A percentile compares a stretch with the other conserved stretches of the same genome.
phyloP scores from a whole-genome alignment of 2,888 invertebrate species.

The Drosophila prolongata region DNA sequence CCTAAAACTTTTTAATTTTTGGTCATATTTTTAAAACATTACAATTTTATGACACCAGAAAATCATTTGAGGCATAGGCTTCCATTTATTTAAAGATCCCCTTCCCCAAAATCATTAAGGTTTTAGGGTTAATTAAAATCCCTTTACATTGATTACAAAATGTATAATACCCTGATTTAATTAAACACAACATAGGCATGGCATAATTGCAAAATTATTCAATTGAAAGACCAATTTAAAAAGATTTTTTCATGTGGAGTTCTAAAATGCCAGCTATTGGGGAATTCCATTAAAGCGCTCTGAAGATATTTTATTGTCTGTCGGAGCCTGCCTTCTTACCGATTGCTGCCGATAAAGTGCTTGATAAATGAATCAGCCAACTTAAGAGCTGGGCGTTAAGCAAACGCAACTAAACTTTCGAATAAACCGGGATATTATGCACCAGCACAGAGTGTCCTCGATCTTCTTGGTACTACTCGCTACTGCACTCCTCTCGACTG shows the following conservation, averaged over 20 bases:
- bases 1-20: too few relatives aligned
- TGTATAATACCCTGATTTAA: too few relatives aligned
- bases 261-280: not conserved
- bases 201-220: not conserved
- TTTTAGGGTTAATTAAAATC: too few relatives aligned
- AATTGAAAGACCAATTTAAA: not conserved
- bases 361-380: slow-evolving; percentile 41
- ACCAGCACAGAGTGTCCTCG: slow-evolving; percentile 48
- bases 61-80: too few relatives aligned
- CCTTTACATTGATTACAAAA: too few relatives aligned
- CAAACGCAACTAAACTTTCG: slow-evolving; percentile 42
- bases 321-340: slow-evolving; percentile 22
- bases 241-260: not conserved
- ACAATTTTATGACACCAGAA: not conserved
- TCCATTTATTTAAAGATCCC: too few relatives aligned
- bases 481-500: not conserved
- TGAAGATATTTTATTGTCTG: slow-evolving; percentile 34
- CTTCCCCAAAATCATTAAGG: too few relatives aligned
- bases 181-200: too few relatives aligned
- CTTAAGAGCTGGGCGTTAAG: slow-evolving; percentile 19
- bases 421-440: slow-evolving; percentile 62
- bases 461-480: slow-evolving; percentile 10
- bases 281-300: slow-evolving; percentile 5
- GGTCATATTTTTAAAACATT: not conserved
- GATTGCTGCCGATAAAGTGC: slow-evolving; percentile 29